Evolutionary conservation across 1,140 invertebrate species (phyloP).

Genomic region (Hycleus cichorii): DNA sequence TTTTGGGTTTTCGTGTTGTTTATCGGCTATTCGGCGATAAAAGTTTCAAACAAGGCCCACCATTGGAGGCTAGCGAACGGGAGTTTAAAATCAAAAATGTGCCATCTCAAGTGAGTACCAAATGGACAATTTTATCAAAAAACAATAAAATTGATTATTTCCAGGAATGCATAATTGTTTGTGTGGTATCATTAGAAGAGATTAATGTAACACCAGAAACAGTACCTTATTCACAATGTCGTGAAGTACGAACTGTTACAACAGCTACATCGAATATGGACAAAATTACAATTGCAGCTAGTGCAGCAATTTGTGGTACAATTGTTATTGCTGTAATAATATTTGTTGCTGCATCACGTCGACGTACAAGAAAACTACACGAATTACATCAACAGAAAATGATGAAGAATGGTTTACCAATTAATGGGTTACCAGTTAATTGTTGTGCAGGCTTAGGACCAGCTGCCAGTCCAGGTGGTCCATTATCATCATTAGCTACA

Average conservation of each 20-base stretch:
- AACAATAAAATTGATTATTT: constrained; percentile 22
- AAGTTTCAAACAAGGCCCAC: constrained; percentile 81
- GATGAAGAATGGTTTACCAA: constrained; percentile 53
- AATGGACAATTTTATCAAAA: not conserved
- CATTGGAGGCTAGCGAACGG: constrained; percentile 75
- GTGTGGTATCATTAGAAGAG: constrained; percentile 83
- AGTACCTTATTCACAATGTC: constrained; percentile 78
- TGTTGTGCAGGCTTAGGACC: constrained; percentile 64
- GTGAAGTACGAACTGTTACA: constrained; percentile 77
- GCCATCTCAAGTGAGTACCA: constrained; percentile 62
- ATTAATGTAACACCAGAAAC: constrained; percentile 75
- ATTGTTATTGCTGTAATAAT: constrained; percentile 82
- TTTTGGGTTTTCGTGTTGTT: constrained; percentile 80
- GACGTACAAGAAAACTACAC: constrained; percentile 65
- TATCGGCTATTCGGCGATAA: constrained; percentile 85
- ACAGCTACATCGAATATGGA: constrained; percentile 82
- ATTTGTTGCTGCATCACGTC: constrained; percentile 71
- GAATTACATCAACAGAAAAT: constrained; percentile 59
- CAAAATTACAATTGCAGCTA: constrained; percentile 88
- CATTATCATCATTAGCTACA: constrained; percentile 71
- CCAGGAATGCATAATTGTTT: constrained; percentile 86
- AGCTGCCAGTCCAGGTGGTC: constrained; percentile 65
- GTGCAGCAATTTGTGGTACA: constrained; percentile 87
- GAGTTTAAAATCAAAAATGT: constrained; percentile 91
- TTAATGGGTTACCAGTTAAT: constrained; percentile 61